Conservation (phyloP, 2,113 vertebrate species). For the Recurvirostra avosetta region DNA sequence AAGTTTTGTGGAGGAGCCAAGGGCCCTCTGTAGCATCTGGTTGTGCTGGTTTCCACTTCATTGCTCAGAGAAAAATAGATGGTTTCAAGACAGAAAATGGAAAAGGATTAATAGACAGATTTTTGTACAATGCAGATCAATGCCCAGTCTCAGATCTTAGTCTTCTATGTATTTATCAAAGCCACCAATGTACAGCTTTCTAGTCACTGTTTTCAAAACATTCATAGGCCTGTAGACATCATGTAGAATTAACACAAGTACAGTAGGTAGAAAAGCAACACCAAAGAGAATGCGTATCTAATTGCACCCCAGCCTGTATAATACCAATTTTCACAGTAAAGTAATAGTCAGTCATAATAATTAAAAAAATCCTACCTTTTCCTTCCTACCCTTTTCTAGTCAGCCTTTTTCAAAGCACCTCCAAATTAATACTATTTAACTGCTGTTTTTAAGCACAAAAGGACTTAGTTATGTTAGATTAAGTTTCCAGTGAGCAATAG, state of each 20-base stretch:
- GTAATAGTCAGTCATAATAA: background rate
- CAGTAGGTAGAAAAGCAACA: background rate
- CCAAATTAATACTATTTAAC: background rate
- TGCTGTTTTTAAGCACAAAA: background rate
- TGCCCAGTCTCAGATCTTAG: background rate
- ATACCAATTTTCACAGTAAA: background rate
- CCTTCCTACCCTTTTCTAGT: background rate
- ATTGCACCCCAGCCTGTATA: background rate
- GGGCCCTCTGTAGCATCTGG: conserved; percentile 35
- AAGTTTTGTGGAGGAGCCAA: conserved; percentile 18
- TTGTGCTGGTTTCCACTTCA: conserved; percentile 13
- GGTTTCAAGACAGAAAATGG: conserved; percentile 38
- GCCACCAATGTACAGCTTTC: background rate
- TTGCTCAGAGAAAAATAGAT: conserved; percentile 12
- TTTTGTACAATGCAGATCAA: conserved; percentile 2
- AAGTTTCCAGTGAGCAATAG: background rate
- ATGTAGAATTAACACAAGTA: background rate
- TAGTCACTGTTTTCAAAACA: background rate
- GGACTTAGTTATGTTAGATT: background rate
- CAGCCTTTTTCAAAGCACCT: background rate
- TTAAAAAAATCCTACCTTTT: background rate
- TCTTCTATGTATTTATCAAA: background rate
- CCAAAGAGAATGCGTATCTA: background rate
- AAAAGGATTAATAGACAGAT: conserved; percentile 2
- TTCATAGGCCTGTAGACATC: background rate